Percentiles rank a stretch among this genome's conserved stretches.
phyloP scores from a whole-genome alignment of 2,113 vertebrate genomes.

The Hassar affinis region DNA sequence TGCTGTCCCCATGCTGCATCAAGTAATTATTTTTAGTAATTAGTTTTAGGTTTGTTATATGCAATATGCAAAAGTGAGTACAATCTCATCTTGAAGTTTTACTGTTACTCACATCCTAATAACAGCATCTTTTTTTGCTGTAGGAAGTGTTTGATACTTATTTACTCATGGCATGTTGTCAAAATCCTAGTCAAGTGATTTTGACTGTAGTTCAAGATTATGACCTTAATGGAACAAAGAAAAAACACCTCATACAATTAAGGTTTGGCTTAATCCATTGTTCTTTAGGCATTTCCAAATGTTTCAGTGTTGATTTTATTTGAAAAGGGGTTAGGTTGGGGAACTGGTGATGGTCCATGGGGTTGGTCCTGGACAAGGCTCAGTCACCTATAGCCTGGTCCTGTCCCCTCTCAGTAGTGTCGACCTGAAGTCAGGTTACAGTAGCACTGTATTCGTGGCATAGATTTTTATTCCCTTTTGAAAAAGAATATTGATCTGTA shows the following conservation, averaged over 20 bases:
- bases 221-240: neutral
- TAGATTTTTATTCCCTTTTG: neutral
- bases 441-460: neutral
- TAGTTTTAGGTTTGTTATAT: neutral
- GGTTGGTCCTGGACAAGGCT: constrained; percentile 22
- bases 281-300: neutral
- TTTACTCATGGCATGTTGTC: neutral
- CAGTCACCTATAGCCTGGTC: constrained; percentile 46
- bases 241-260: neutral
- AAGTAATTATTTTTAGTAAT: neutral
- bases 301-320: neutral
- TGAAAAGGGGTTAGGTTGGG: neutral
- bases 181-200: neutral
- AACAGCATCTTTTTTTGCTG: neutral
- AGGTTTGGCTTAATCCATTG: neutral
- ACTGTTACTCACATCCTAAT: neutral
- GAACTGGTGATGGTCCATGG: constrained; percentile 10
- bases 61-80: neutral
- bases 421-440: neutral
- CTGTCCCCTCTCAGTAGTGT: constrained; percentile 55
- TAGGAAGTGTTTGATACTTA: neutral
- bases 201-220: neutral
- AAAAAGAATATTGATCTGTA: neutral
- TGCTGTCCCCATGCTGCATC: neutral
- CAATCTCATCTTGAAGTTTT: neutral